phyloP scores from a whole-genome alignment of 92 coral and sea anemone genomes.

The Epizoanthus fatuus region DNA sequence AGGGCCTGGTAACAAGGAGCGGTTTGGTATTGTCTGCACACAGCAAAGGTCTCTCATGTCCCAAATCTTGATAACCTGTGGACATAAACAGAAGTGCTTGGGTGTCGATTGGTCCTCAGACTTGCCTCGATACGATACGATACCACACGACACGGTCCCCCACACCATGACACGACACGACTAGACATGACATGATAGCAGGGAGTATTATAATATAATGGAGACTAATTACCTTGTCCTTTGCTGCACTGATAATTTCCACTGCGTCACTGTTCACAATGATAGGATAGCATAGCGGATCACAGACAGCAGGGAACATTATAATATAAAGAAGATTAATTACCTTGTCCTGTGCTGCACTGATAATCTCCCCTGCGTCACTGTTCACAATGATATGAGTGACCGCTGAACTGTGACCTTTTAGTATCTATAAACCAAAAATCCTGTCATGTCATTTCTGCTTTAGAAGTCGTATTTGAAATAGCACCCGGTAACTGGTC shows the following conservation, averaged over 20 bases:
- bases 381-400: conserved; percentile 94
- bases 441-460: no score
- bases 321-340: neutral
- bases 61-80: conserved; percentile 96
- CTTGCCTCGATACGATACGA: no score
- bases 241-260: conserved; percentile 96
- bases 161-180: no score
- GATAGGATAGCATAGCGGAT: conserved; percentile 47
- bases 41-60: conserved; percentile 98
- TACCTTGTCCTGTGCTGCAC: conserved; percentile 98
- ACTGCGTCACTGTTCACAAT: conserved; percentile 93
- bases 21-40: conserved; percentile 94
- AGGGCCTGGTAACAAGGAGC: conserved; percentile 96
- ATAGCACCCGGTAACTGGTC: no score
- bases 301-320: no score
- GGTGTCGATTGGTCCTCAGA: neutral
- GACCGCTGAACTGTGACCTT: conserved; percentile 96
- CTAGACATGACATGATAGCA: no score
- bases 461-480: no score
- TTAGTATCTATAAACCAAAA: conserved; percentile 70
- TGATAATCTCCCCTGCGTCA: conserved; percentile 97
- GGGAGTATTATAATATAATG: neutral
- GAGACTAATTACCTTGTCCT: conserved; percentile 80
- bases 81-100: neutral
- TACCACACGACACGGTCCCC: no score